A percentile compares a stretch with the other conserved stretches of the same genome.
Conservation (phyloP, 2,888 invertebrate species). For the Leucophenga montana region DNA sequence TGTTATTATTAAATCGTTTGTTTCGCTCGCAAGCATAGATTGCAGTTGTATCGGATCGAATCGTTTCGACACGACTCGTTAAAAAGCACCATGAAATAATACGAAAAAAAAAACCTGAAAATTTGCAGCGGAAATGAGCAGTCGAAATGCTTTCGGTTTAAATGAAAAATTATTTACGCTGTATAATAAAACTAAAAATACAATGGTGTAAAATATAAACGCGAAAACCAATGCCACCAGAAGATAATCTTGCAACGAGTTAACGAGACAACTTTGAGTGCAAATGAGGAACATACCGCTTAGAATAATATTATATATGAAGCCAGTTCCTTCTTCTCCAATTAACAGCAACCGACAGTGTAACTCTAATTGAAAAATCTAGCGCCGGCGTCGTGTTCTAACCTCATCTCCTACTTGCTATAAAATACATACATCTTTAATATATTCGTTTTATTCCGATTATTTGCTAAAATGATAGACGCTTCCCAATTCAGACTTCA, state of each 20-base stretch:
- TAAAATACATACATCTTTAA: too few species aligned
- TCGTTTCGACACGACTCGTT: not conserved
- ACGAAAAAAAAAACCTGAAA: slow-evolving; percentile 18
- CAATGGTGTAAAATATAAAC: too few species aligned
- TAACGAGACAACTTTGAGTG: too few species aligned
- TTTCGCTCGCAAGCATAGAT: not conserved
- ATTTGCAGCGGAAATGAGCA: slow-evolving; percentile 34
- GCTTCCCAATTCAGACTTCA: too few species aligned
- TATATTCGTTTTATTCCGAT: too few species aligned
- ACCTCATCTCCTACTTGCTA: too few species aligned
- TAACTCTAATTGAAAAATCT: not conserved
- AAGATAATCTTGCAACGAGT: not conserved
- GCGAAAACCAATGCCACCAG: not conserved
- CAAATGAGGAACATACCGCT: too few species aligned
- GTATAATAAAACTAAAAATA: not conserved
- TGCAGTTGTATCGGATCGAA: not conserved
- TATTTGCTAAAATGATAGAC: too few species aligned
- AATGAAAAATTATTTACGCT: slow-evolving; percentile 26
- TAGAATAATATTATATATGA: too few species aligned
- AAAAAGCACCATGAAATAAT: not conserved
- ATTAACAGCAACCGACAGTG: too few species aligned
- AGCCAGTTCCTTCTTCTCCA: too few species aligned
- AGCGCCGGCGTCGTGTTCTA: not conserved
- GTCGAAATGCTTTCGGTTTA: slow-evolving; percentile 26
- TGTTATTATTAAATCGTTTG: not conserved